Conservation (phyloP, 2,113 vertebrate species). For the Platichthys stellatus region DNA sequence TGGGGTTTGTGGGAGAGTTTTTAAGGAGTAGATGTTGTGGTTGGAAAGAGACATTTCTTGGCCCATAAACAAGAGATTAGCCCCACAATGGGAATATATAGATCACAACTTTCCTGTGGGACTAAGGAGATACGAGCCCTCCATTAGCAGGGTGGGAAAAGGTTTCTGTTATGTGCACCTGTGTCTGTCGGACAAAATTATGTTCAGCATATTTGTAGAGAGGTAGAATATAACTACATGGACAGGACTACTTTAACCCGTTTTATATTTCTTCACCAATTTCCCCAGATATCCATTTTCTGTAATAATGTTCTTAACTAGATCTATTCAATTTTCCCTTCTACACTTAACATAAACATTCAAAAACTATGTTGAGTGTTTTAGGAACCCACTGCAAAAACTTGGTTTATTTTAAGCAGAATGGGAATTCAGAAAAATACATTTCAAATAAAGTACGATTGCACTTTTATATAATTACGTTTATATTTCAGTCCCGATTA, state of each 20-base stretch:
- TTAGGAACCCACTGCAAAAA: constrained; percentile 9
- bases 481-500: constrained; percentile 55
- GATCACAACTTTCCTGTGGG: constrained; percentile 60
- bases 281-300: no score
- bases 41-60: constrained; percentile 60
- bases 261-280: no score
- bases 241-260: no score
- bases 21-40: constrained; percentile 62
- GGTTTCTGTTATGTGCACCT: constrained; percentile 3
- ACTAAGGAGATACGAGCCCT: constrained; percentile 56
- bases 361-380: constrained; percentile 9
- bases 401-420: constrained; percentile 31
- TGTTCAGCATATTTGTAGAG: neutral
- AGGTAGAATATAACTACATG: no score
- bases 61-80: constrained; percentile 69
- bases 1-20: constrained; percentile 57
- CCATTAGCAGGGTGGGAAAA: constrained; percentile 55
- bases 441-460: constrained; percentile 27
- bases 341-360: neutral
- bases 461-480: constrained; percentile 50
- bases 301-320: no score
- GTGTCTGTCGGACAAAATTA: constrained; percentile 14
- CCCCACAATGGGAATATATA: constrained; percentile 56
- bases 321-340: no score
- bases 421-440: constrained; percentile 43